phyloP scores from a whole-genome alignment of 2,113 vertebrate genomes.

The Uria lomvia region DNA sequence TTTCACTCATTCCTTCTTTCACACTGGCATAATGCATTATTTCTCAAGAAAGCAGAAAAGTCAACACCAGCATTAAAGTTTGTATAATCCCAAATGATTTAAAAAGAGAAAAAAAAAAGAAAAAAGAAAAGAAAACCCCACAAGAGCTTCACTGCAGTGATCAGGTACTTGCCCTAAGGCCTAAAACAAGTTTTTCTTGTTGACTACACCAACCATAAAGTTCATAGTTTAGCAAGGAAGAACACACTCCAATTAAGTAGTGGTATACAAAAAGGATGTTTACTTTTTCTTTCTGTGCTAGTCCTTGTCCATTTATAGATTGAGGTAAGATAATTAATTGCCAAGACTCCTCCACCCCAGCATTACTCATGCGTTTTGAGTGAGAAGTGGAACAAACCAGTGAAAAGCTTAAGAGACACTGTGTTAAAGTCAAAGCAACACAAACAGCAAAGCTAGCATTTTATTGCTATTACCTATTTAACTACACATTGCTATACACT shows the following conservation, averaged over 20 bases:
- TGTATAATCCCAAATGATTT: neutral
- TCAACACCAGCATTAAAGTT: neutral
- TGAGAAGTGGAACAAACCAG: neutral
- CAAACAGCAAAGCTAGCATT: neutral
- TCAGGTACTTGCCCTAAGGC: neutral
- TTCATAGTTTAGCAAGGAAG: neutral
- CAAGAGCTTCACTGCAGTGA: neutral
- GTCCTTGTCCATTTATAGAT: neutral
- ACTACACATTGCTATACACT: neutral
- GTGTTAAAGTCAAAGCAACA: neutral
- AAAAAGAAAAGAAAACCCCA: neutral
- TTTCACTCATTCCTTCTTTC: neutral
- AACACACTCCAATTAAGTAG: neutral
- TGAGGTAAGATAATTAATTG: neutral
- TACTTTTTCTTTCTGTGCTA: neutral
- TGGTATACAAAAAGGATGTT: constrained; percentile 12
- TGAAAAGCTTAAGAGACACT: neutral
- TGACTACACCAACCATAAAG: constrained; percentile 14
- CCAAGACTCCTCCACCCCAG: neutral
- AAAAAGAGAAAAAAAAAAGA: accelerated
- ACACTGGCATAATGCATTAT: neutral
- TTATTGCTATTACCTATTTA: neutral
- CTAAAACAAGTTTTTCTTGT: constrained; percentile 46
- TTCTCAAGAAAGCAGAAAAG: neutral
- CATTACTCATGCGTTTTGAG: constrained; percentile 7